These are phyloP conservation scores for Rachycentron canadum DNA, from an alignment of 2,797 vertebrate genomes.

Conservation along the genomic window DNA sequence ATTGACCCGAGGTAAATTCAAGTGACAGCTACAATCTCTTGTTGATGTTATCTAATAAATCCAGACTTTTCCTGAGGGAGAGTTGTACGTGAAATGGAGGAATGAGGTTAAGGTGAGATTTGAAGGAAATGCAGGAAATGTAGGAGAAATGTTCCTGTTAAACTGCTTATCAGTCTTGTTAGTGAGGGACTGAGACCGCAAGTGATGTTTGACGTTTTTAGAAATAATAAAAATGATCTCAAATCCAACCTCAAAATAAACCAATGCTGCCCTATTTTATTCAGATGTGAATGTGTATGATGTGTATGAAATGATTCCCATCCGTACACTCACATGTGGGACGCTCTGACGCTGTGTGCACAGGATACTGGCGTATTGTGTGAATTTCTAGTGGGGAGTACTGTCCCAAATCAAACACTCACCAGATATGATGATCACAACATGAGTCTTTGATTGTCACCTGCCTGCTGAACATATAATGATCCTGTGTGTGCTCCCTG, in stretches of 20 bases:
- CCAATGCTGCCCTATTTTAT: neutral
- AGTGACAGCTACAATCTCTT: neutral
- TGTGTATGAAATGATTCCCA: too few relatives aligned
- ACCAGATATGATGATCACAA: too few relatives aligned
- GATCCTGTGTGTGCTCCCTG: too few relatives aligned
- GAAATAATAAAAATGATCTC: neutral
- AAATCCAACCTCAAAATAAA: neutral
- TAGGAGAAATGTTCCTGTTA: neutral
- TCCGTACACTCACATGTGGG: too few relatives aligned
- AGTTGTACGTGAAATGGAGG: neutral
- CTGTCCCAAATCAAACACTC: too few relatives aligned
- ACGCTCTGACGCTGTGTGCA: too few relatives aligned
- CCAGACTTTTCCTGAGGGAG: slow-evolving; percentile 5
- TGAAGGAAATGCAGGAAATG: slow-evolving; percentile 8
- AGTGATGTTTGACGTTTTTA: neutral
- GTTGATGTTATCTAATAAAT: slow-evolving; percentile 23
- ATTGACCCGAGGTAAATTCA: neutral
- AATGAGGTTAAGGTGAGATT: slow-evolving; percentile 25
- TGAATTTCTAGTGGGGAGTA: too few relatives aligned
- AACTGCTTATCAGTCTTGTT: too few relatives aligned
- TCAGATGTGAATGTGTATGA: neutral
- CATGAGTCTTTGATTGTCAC: too few relatives aligned
- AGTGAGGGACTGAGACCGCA: neutral
- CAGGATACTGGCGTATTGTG: too few relatives aligned
- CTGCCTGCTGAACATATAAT: too few relatives aligned